phyloP scores from a whole-genome alignment of 2,113 vertebrate genomes.

The Hippocampus mohnikei region DNA sequence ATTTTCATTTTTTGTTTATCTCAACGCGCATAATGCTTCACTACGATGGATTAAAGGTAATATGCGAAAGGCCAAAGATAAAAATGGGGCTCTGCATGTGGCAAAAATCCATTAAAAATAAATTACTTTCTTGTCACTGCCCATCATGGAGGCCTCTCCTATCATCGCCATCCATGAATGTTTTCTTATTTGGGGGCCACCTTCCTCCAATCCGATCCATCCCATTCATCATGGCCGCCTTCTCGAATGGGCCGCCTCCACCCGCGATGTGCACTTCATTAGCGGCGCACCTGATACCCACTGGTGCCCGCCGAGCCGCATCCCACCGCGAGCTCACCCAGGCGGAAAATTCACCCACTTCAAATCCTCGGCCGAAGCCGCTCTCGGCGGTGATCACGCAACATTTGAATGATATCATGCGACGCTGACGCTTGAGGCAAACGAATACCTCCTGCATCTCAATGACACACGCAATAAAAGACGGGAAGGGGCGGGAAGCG shows the following conservation, averaged over 20 bases:
- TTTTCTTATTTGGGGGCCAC: slow-evolving; percentile 30
- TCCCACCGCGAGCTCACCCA: neutral
- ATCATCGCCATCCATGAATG: slow-evolving; percentile 34
- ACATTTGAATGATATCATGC: neutral
- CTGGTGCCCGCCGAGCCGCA: slow-evolving; percentile 15
- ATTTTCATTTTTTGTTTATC: neutral
- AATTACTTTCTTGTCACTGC: slow-evolving; percentile 31
- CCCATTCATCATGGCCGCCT: slow-evolving; percentile 30
- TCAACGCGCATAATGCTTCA: slow-evolving; percentile 45
- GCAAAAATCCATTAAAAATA: slow-evolving; percentile 29
- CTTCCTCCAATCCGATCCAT: slow-evolving; percentile 47
- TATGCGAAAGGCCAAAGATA: slow-evolving; percentile 20
- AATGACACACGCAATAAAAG: neutral
- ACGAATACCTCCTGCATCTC: slow-evolving; percentile 15
- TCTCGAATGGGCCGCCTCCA: neutral
- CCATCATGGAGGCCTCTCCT: slow-evolving; percentile 23
- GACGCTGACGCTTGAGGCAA: neutral
- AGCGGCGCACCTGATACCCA: slow-evolving; percentile 27
- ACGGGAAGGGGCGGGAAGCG: neutral
- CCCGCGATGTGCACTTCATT: slow-evolving; percentile 29
- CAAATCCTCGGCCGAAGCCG: neutral
- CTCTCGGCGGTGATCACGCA: neutral
- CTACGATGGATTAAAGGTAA: slow-evolving; percentile 14
- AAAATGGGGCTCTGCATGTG: neutral
- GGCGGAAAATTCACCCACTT: neutral